These are phyloP conservation scores for Neodiprion virginianus DNA, from an alignment of 1,140 invertebrate species.

Conservation along the genomic window DNA sequence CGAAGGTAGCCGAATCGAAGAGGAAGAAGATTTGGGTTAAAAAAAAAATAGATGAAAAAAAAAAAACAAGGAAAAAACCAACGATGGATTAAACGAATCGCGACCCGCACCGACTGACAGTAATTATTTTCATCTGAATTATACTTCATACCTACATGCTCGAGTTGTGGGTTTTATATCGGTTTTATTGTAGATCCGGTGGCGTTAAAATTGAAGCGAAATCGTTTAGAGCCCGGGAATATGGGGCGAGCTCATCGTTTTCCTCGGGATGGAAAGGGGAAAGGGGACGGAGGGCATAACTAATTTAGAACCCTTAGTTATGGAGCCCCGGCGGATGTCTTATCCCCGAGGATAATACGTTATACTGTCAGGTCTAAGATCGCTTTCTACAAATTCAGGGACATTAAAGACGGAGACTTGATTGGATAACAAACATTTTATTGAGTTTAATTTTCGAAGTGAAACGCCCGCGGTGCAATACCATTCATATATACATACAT, in stretches of 20 bases:
- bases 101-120: too few relatives aligned
- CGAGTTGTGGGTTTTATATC: too few relatives aligned
- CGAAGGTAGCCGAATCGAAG: neutral
- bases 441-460: slow-evolving; percentile 59
- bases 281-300: slow-evolving; percentile 27
- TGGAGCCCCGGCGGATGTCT: slow-evolving; percentile 4
- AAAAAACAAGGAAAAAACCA: neutral
- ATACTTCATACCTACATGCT: too few relatives aligned
- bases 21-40: neutral
- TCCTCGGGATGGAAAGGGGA: neutral
- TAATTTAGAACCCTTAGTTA: slow-evolving; percentile 22
- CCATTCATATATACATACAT: too few relatives aligned
- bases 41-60: neutral
- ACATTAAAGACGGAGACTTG: slow-evolving; percentile 35
- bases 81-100: neutral
- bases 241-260: slow-evolving; percentile 16
- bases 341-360: slow-evolving; percentile 16
- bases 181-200: neutral
- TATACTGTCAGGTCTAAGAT: slow-evolving; percentile 1
- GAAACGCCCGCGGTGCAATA: slow-evolving; percentile 8
- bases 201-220: neutral
- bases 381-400: slow-evolving; percentile 35
- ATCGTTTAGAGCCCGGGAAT: slow-evolving; percentile 1
- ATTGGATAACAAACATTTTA: slow-evolving; percentile 64
- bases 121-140: too few relatives aligned